A percentile compares a stretch with the other conserved stretches of the same genome.
These are phyloP conservation scores for Archegozetes longisetosus DNA, from an alignment of 1,140 invertebrate genomes.

Conservation along the genomic window DNA sequence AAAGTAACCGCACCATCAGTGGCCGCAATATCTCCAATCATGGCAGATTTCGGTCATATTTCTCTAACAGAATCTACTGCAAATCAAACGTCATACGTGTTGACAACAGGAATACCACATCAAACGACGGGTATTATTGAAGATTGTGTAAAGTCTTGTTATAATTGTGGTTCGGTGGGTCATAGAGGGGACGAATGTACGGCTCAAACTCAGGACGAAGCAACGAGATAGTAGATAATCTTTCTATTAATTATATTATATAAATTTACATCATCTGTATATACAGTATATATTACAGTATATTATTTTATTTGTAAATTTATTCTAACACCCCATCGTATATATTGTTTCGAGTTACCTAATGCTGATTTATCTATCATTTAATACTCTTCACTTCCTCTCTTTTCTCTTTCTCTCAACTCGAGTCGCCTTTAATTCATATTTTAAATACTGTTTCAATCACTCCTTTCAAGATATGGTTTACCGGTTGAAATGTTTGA, in stretches of 20 bases:
- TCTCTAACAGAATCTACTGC: neutral
- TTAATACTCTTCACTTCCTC: neutral
- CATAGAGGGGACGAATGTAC: slow-evolving; percentile 64
- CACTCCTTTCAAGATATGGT: no score
- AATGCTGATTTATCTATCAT: neutral
- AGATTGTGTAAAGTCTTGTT: slow-evolving; percentile 31
- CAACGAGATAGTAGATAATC: neutral
- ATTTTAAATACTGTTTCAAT: no score
- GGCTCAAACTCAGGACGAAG: neutral
- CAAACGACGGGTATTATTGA: neutral
- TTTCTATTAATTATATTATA: neutral
- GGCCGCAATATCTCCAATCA: neutral
- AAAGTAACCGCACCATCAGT: neutral
- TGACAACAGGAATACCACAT: neutral
- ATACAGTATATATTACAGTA: neutral
- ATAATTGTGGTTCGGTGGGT: slow-evolving; percentile 54
- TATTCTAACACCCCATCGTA: neutral
- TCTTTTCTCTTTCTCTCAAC: no score
- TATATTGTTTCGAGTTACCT: neutral
- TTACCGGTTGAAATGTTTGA: no score
- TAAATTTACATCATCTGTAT: neutral
- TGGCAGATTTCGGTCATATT: neutral
- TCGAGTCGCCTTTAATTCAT: no score
- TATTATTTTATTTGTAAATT: neutral
- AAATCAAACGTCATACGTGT: neutral